These are phyloP conservation scores for Euura saliciscinereae DNA, from an alignment of 1,140 invertebrate species.

Conservation along the genomic window DNA sequence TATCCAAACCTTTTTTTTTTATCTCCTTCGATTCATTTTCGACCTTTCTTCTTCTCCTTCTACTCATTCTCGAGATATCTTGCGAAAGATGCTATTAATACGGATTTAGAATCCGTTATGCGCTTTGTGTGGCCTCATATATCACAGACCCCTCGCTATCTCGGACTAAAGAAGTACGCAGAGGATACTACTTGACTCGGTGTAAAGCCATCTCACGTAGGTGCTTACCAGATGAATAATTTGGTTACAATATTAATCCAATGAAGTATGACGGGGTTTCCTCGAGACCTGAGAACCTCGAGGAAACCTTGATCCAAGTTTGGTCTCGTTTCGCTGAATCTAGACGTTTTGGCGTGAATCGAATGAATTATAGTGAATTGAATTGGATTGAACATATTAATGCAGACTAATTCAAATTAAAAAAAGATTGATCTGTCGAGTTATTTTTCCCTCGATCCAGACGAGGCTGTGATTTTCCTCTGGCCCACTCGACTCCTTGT, in stretches of 20 bases:
- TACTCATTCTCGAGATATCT: background rate
- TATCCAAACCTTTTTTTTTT: background rate
- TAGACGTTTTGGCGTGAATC: background rate
- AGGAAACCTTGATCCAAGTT: too few species aligned
- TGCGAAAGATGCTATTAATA: constrained; percentile 42
- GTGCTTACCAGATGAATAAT: constrained; percentile 42
- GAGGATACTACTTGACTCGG: constrained; percentile 15
- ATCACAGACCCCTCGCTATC: constrained; percentile 26
- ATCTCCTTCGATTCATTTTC: background rate
- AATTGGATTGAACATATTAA: too few species aligned
- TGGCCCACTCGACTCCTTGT: too few species aligned
- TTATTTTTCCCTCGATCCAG: too few species aligned
- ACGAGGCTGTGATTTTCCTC: too few species aligned
- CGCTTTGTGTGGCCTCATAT: constrained; percentile 50
- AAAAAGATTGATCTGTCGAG: too few species aligned
- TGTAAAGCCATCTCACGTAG: constrained; percentile 34
- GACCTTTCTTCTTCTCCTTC: background rate
- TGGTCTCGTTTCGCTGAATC: constrained; percentile 7
- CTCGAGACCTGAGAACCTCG: too few species aligned
- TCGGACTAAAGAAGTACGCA: background rate
- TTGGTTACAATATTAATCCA: constrained; percentile 48
- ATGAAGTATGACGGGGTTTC: constrained; percentile 34
- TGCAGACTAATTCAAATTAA: too few species aligned
- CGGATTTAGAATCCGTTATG: constrained; percentile 45
- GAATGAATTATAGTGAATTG: background rate